Base-by-base conservation (phyloP, 2,113 vertebrate species). In the Sturnus vulgaris region DNA sequence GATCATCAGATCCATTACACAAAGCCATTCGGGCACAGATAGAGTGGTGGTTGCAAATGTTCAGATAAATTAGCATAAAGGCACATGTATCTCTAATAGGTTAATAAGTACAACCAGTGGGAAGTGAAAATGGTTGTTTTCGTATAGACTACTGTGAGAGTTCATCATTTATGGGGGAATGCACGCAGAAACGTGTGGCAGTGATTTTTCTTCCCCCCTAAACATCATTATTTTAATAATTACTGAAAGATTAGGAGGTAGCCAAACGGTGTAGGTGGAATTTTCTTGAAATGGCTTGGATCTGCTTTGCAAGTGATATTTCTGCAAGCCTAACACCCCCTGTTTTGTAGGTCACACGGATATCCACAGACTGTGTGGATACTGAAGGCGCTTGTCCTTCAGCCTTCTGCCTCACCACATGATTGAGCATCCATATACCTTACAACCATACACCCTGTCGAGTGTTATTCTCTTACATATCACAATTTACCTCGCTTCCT, bases 321-420 rank as follows among this genome's bases (percentile, higher is more conserved):
- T 96, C 80, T 86, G 53, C 15, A 5, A 92, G 88, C 42, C 56
- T 50, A 28, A 89, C 85, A 92, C 81, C 75, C 81, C 73, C 86
- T 89, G 88, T 50, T 94, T 97, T 95, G 96, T 95, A 97, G 95
- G 94, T 97, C 93, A 95, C 52, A 90, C 10, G 47, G 94, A 93
- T 78, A 88, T 76, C 91, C 49, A 82, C 90, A 97, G 97, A 92
- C 94, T 97, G 90, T 72, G 90, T 2, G 22, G 75, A 64, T 65
- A 96, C 96, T 93, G 82, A 96, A 97, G 97, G 97, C 97, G 50
- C 94, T 98, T 98, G 96, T 97, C 97, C 95, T 98, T 98, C 97
- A 98, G 96, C 97, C 90, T 94, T 97, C 94, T 96, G 95, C 97
- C 95, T 97, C 76, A 59, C 92, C 89, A 92, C 86, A 97, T 93